Evolutionary conservation across 2,797 vertebrate genomes (phyloP).

Genomic region (Champsocephalus esox): DNA sequence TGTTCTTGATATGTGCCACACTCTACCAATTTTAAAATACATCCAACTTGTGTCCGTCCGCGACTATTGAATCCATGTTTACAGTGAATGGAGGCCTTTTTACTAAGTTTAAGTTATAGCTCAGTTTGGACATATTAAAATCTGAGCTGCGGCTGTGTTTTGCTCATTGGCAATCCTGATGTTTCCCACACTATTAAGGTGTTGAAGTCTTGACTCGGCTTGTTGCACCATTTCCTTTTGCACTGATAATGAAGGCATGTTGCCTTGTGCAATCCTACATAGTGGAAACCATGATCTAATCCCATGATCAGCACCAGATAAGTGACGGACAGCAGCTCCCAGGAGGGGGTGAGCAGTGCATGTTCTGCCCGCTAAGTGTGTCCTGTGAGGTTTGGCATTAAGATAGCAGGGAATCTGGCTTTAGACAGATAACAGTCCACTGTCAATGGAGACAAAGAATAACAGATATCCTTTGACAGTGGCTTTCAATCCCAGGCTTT

Average conservation of each 20-base stretch:
- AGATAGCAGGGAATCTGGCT: conserved; percentile 13
- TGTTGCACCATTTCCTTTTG: conserved; percentile 21
- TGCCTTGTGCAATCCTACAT: conserved; percentile 23
- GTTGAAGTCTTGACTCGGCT: not conserved
- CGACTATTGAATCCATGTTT: too few species aligned
- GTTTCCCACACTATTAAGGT: conserved; percentile 7
- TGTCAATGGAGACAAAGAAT: conserved; percentile 20
- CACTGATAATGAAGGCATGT: not conserved
- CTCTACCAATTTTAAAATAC: not conserved
- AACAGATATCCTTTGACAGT: conserved; percentile 7
- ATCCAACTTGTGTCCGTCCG: not conserved
- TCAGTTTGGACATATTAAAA: not conserved
- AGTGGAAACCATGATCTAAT: not conserved
- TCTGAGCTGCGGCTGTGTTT: not conserved
- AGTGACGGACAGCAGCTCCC: conserved; percentile 1
- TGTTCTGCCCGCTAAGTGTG: not conserved
- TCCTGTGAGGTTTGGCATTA: not conserved
- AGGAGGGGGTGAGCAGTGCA: not conserved
- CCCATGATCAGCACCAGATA: not conserved
- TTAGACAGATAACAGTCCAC: conserved; percentile 18
- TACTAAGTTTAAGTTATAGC: not conserved
- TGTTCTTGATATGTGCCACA: not conserved
- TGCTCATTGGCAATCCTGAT: not conserved
- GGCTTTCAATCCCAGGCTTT: conserved; percentile 9
- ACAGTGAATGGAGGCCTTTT: not conserved